phyloP scores from a whole-genome alignment of 2,113 vertebrate genomes.

The Anolis sagrei region DNA sequence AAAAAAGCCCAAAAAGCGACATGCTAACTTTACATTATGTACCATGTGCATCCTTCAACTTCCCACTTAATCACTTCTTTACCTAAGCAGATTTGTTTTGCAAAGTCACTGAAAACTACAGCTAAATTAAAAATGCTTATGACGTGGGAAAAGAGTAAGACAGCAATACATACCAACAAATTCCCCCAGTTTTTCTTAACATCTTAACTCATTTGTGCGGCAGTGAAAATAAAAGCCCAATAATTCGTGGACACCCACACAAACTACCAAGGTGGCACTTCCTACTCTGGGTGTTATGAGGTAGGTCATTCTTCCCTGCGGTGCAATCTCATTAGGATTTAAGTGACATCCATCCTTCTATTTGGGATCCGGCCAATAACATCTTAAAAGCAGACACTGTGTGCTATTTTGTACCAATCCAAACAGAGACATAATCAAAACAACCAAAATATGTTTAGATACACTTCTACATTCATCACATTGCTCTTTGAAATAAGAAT shows the following conservation, averaged over 20 bases:
- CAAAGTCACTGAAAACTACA: slow-evolving; percentile 53
- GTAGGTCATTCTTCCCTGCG: slow-evolving; percentile 70
- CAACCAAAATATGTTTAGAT: not conserved
- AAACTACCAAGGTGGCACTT: slow-evolving; percentile 32
- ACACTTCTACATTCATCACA: not conserved
- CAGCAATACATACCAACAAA: slow-evolving; percentile 60
- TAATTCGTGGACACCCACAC: slow-evolving; percentile 15
- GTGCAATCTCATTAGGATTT: slow-evolving; percentile 75
- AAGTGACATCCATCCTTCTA: slow-evolving; percentile 63
- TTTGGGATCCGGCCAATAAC: slow-evolving; percentile 65
- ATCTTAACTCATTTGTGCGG: slow-evolving; percentile 46
- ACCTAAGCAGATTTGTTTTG: slow-evolving; percentile 69
- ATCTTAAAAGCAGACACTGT: slow-evolving; percentile 48
- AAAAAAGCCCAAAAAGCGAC: slow-evolving; percentile 37
- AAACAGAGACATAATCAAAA: slow-evolving; percentile 26
- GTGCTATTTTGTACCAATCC: slow-evolving; percentile 26
- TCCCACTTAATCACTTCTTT: slow-evolving; percentile 27
- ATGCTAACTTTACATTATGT: slow-evolving; percentile 32
- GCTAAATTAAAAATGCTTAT: slow-evolving; percentile 37
- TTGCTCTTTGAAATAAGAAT: not conserved
- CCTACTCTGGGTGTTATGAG: slow-evolving; percentile 54
- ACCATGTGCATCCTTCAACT: slow-evolving; percentile 43
- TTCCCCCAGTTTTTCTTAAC: slow-evolving; percentile 45
- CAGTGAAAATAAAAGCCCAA: slow-evolving; percentile 10
- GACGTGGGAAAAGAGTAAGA: slow-evolving; percentile 26